Conservation (phyloP, 2,888 invertebrate genomes). For the Sinotaia quadrata region DNA sequence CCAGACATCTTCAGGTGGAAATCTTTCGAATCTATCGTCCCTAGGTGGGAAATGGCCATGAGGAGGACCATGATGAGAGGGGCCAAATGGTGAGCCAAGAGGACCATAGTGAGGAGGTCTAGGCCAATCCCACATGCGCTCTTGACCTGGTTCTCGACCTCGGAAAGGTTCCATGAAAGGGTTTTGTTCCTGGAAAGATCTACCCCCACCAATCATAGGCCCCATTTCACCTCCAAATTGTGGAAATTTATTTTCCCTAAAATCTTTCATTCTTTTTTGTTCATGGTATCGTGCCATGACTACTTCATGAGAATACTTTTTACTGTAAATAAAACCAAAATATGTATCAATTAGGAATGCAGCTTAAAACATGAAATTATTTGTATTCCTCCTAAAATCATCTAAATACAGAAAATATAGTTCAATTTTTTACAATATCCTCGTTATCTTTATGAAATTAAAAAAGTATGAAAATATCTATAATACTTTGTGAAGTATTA, state of each 20-base stretch:
- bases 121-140: too few relatives aligned
- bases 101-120: too few relatives aligned
- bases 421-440: too few relatives aligned
- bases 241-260: neutral
- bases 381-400: too few relatives aligned
- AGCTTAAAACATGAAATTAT: too few relatives aligned
- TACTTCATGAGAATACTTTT: constrained; percentile 11
- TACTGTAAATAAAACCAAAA: constrained; percentile 1
- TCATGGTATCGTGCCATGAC: constrained; percentile 18
- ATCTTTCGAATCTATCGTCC: neutral
- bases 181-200: neutral
- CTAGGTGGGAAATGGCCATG: neutral
- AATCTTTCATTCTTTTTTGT: constrained; percentile 1
- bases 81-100: neutral
- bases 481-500: too few relatives aligned
- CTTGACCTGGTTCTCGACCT: too few relatives aligned
- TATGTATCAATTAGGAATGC: too few relatives aligned
- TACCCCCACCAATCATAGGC: neutral
- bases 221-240: neutral
- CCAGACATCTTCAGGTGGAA: constrained; percentile 11
- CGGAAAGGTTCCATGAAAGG: neutral
- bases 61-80: neutral
- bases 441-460: too few relatives aligned
- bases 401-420: too few relatives aligned
- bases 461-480: too few relatives aligned